These are phyloP conservation scores for Globodera ellingtonae DNA, from an alignment of 1,140 invertebrate species.

Conservation along the genomic window DNA sequence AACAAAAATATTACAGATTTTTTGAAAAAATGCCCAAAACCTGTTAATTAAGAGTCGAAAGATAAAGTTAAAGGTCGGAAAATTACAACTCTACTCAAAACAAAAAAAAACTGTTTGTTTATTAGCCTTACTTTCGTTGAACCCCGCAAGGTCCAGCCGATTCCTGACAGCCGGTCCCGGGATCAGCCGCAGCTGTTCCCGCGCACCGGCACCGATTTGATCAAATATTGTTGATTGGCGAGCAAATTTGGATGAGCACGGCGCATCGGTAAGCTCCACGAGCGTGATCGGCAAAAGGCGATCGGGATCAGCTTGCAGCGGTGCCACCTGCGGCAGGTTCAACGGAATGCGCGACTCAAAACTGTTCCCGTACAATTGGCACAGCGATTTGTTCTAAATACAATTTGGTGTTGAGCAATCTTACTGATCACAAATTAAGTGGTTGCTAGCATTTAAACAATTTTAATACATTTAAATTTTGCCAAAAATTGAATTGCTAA, in stretches of 20 bases:
- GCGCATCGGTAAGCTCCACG: slow-evolving; percentile 15
- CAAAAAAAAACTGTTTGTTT: too few relatives aligned
- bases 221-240: slow-evolving; percentile 7
- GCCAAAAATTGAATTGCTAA: background rate
- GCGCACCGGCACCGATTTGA: background rate
- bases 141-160: background rate
- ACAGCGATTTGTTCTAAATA: slow-evolving; percentile 14
- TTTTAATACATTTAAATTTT: too few relatives aligned
- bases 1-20: too few relatives aligned
- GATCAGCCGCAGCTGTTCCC: background rate
- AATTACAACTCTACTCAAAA: too few relatives aligned
- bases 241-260: slow-evolving; percentile 14
- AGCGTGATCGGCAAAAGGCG: slow-evolving; percentile 5
- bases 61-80: too few relatives aligned
- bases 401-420: background rate
- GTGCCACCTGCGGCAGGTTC: background rate
- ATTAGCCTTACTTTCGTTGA: background rate
- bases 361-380: slow-evolving; percentile 8
- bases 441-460: background rate
- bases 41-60: too few relatives aligned
- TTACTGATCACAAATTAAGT: background rate
- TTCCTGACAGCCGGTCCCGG: background rate
- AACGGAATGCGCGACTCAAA: background rate
- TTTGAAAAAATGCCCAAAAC: too few relatives aligned
- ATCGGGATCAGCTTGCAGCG: background rate